phyloP scores from a whole-genome alignment of 2,797 vertebrate genomes.

The Atherinosoma microstoma region DNA sequence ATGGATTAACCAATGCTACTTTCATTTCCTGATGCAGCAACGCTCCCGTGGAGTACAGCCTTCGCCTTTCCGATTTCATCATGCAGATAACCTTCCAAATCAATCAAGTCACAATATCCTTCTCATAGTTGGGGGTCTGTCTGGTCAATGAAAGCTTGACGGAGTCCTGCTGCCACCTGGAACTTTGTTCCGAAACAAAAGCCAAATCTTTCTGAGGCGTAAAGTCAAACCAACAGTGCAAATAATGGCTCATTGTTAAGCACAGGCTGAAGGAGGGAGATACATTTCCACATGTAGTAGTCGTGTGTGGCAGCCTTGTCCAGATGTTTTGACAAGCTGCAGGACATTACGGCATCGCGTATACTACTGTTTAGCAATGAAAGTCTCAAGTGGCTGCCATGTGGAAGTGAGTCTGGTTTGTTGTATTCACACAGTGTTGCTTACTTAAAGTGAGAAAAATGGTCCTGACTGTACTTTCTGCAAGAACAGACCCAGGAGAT shows the following conservation, averaged over 20 bases:
- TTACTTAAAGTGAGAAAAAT: background rate
- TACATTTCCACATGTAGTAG: background rate
- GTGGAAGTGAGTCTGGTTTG: background rate
- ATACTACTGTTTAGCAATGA: background rate
- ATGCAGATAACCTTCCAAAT: background rate
- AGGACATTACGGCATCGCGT: background rate
- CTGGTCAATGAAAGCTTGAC: background rate
- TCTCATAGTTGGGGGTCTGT: background rate
- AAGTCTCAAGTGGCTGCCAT: background rate
- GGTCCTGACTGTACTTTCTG: background rate
- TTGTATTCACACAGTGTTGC: too few species aligned
- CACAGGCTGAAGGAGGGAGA: background rate
- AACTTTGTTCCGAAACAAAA: background rate
- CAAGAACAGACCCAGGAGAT: background rate
- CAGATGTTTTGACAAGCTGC: background rate
- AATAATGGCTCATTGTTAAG: background rate
- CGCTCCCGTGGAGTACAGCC: slow-evolving; percentile 8
- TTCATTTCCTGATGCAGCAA: slow-evolving; percentile 5
- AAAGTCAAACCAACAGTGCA: background rate
- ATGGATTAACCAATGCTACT: slow-evolving; percentile 3
- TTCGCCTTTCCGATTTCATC: slow-evolving; percentile 2
- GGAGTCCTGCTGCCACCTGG: background rate
- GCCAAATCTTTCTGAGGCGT: background rate
- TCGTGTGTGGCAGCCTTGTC: background rate
- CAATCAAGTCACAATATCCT: background rate